These are phyloP conservation scores for Mactra quadrangularis DNA, from an alignment of 1,140 invertebrate species.

Conservation along the genomic window DNA sequence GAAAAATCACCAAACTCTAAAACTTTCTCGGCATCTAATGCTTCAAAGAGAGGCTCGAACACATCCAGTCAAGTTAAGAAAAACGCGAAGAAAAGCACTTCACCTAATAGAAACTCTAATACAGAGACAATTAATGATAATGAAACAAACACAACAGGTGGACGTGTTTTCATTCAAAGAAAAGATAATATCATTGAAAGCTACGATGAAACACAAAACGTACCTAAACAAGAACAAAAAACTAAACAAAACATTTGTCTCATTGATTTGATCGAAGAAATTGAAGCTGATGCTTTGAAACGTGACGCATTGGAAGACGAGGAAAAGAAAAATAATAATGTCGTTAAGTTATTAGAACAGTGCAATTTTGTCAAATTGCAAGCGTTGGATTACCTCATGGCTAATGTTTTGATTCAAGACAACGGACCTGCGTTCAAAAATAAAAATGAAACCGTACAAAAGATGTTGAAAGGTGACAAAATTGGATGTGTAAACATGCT, in stretches of 20 bases:
- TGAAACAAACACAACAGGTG: not conserved
- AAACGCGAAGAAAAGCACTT: not conserved
- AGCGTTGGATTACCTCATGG: constrained; percentile 55
- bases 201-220: constrained; percentile 38
- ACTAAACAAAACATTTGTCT: constrained; percentile 14
- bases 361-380: constrained; percentile 58
- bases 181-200: constrained; percentile 46
- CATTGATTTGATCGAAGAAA: constrained; percentile 48
- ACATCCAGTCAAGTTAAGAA: not conserved
- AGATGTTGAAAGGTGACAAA: constrained; percentile 55
- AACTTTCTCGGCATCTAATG: not conserved
- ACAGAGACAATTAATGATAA: constrained; percentile 1
- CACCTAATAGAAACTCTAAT: constrained; percentile 8
- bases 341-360: constrained; percentile 50
- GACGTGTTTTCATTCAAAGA: constrained; percentile 42
- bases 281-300: constrained; percentile 35
- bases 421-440: constrained; percentile 28
- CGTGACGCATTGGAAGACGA: constrained; percentile 23
- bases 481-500: constrained; percentile 47
- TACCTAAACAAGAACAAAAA: constrained; percentile 6
- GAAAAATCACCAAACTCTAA: not conserved
- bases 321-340: constrained; percentile 7
- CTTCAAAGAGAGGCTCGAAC: not conserved
- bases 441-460: constrained; percentile 48
- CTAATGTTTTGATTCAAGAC: constrained; percentile 47